phyloP scores from a whole-genome alignment of 1,140 invertebrate genomes.

The Drosophila micromelanica region DNA sequence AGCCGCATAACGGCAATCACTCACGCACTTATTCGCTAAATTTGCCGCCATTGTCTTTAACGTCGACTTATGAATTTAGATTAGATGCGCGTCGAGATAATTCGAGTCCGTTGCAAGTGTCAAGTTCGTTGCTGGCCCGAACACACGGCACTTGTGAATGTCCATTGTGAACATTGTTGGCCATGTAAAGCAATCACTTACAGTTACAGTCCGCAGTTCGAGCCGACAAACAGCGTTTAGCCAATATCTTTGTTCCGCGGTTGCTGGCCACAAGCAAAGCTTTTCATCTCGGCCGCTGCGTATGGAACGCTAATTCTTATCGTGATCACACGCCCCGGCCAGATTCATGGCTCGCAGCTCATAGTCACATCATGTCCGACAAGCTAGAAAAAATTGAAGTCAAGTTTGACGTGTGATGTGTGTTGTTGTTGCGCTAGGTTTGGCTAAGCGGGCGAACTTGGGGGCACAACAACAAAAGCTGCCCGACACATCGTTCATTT shows the following conservation, averaged over 20 bases:
- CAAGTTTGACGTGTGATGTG: conserved; percentile 49
- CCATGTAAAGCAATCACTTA: conserved; percentile 53
- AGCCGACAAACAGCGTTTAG: conserved; percentile 23
- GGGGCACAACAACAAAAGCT: conserved; percentile 59
- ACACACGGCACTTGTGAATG: conserved; percentile 21
- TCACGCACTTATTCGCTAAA: conserved; percentile 37
- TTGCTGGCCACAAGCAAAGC: conserved; percentile 13
- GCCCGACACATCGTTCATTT: conserved; percentile 82
- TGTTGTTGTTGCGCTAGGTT: conserved; percentile 12
- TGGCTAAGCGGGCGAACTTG: conserved; percentile 11
- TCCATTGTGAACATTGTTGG: conserved; percentile 27
- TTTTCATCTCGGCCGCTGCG: conserved; percentile 46
- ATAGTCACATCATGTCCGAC: conserved; percentile 59
- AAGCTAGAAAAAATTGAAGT: conserved; percentile 55
- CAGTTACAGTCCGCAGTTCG: conserved; percentile 29
- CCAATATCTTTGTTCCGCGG: conserved; percentile 32
- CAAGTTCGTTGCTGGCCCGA: conserved; percentile 32
- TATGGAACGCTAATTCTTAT: conserved; percentile 49
- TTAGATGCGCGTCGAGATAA: conserved; percentile 45
- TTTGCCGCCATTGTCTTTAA: conserved; percentile 36
- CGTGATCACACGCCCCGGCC: conserved; percentile 41
- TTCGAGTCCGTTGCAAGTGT: conserved; percentile 23
- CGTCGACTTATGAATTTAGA: conserved; percentile 53
- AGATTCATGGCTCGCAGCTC: conserved; percentile 42
- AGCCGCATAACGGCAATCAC: conserved; percentile 46